Evolutionary conservation across 1,140 invertebrate genomes (phyloP), one percentile per base, ranked within the genome.

Genomic region (Sycophaga agraensis): DNA sequence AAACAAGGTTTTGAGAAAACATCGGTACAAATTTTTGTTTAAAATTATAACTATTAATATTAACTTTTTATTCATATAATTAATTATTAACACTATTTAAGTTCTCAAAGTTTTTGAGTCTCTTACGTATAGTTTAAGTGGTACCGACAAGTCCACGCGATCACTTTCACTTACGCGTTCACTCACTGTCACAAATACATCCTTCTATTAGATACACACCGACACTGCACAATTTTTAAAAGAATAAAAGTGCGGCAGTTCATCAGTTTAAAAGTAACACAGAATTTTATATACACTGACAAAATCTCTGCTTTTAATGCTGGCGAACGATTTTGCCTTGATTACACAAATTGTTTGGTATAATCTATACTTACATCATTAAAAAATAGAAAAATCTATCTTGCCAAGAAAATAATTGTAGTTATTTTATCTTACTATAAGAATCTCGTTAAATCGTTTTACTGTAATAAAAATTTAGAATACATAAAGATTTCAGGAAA

Each of bases 41-140:
- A 4, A 5, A 56, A 45, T 58, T 48, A 1, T 35, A 49, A 51
- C 57, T 51, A 46, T 45, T 7, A n/a, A 21, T 60, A 26, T n/a
- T 60, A 37, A 45, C 40, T 37, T 49, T 19, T 54, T 53, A 54
- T 60, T 53, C 31, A 42, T 46, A 60, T 21, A 60, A 26, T 35
- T 37, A 37, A 39, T 37, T 37, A 53, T 60, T 46, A 53, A 54
- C 40, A 53, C 19, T 35, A 0, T 53, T 37, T 9, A 16, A 24
- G 17, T 46, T 51, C 46, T 43, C 6, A 24, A 59, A 22, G 24
- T 16, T 12, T 9, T 21, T 24, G 40, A 59, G 24, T 28, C 9
- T 35, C 14, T 7, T 46, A 43, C 11, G 22, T 22, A 31, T 26
- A 59, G 45, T 2, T 21, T 51, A 21, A 51, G 45, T 51, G 34